Conservation (phyloP, 2,113 vertebrate genomes). For the Peucedramus taeniatus region DNA sequence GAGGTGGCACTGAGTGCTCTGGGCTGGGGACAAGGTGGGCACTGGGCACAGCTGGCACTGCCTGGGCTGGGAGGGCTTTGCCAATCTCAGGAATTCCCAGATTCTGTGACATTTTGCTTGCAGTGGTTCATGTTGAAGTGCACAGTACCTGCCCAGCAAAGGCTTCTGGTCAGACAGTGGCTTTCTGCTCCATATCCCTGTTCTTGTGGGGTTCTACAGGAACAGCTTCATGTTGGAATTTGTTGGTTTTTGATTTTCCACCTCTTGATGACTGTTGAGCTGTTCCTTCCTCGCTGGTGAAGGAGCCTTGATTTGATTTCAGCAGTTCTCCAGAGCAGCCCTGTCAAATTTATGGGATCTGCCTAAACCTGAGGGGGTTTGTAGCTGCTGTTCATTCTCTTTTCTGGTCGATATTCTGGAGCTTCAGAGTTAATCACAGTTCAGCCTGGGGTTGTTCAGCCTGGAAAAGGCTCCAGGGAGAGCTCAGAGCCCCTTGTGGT, state of each 20-base stretch:
- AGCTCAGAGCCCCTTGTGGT: not conserved
- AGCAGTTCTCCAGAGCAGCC: not conserved
- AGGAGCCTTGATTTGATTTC: not conserved
- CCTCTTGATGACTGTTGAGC: not conserved
- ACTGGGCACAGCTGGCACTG: fast-evolving
- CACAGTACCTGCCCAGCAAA: not conserved
- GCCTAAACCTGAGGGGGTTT: not conserved
- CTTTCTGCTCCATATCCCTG: not conserved
- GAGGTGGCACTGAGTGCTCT: not conserved
- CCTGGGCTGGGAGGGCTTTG: fast-evolving
- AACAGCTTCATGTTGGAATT: not conserved
- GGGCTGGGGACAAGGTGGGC: not conserved
- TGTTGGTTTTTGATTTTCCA: not conserved
- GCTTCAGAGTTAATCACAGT: not conserved
- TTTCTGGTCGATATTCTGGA: not conserved
- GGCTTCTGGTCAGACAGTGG: not conserved
- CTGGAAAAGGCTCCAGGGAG: not conserved
- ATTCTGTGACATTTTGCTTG: not conserved
- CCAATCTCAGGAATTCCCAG: not conserved
- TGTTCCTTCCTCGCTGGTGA: not conserved
- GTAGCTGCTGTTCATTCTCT: not conserved
- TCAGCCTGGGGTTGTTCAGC: not conserved
- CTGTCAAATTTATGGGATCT: not conserved
- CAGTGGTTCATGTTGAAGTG: not conserved
- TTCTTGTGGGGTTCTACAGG: not conserved